Evolutionary conservation across 2,113 vertebrate genomes (phyloP).

Genomic region (Chauna torquata): DNA sequence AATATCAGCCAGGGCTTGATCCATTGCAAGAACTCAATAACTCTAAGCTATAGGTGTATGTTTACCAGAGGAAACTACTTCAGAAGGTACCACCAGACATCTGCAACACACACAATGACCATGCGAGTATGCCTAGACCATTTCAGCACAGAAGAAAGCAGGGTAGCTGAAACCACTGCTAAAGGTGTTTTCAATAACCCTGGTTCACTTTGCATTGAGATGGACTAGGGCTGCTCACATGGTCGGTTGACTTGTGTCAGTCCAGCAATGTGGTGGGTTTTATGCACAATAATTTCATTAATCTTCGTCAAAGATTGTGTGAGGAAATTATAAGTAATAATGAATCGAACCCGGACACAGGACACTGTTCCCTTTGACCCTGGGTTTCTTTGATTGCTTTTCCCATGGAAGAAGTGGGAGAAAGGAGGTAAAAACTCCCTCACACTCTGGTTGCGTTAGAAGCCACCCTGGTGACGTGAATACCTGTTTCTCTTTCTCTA

Average conservation of each 20-base stretch:
- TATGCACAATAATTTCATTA: neutral
- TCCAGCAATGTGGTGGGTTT: neutral
- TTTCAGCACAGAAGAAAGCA: neutral
- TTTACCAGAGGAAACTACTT: neutral
- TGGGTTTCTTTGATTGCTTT: neutral
- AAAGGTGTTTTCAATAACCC: neutral
- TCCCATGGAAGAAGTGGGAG: neutral
- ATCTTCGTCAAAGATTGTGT: neutral
- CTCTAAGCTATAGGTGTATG: neutral
- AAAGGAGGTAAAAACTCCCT: neutral
- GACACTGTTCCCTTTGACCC: neutral
- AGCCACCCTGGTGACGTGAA: neutral
- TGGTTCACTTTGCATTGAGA: neutral
- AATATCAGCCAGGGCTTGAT: neutral
- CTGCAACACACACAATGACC: neutral
- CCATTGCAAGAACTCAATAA: neutral
- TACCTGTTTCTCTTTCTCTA: constrained; percentile 39
- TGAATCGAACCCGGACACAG: neutral
- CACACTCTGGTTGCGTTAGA: neutral
- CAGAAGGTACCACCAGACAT: neutral
- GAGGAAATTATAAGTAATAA: neutral
- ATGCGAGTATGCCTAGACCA: neutral
- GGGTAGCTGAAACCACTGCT: neutral
- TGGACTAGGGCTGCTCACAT: neutral
- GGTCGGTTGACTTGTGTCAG: neutral